A percentile compares a stretch with the other conserved stretches of the same genome.
phyloP scores from a whole-genome alignment of 23 tunicate species.

The Trididemnum miniatum region DNA sequence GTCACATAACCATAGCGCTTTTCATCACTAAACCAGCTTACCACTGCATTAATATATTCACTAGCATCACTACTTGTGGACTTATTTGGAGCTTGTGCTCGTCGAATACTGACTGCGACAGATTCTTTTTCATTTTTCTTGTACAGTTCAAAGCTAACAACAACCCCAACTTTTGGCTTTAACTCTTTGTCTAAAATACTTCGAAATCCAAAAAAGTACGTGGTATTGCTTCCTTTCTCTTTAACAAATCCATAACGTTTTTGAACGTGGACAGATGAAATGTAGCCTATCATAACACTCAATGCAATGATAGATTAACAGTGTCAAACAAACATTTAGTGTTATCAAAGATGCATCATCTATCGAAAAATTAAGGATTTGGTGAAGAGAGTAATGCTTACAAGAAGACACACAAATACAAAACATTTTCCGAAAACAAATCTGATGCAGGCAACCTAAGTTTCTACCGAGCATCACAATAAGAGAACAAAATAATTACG shows the following conservation, averaged over 20 bases:
- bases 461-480: too few species aligned
- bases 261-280: conserved; percentile 22
- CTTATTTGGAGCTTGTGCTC: not conserved
- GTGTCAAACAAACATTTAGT: too few species aligned
- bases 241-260: conserved; percentile 28
- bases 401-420: too few species aligned
- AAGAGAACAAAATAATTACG: too few species aligned
- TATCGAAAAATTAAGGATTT: too few species aligned
- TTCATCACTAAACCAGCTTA: conserved; percentile 29
- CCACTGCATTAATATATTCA: conserved; percentile 24
- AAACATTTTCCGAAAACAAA: too few species aligned
- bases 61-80: not conserved
- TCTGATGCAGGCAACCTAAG: too few species aligned
- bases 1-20: conserved; percentile 60
- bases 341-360: too few species aligned
- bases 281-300: conserved; percentile 9
- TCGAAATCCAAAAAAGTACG: conserved; percentile 28
- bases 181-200: conserved; percentile 17
- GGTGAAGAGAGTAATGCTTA: too few species aligned
- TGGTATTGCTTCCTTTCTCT: conserved; percentile 1
- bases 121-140: conserved; percentile 3
- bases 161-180: not conserved
- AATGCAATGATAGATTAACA: too few species aligned
- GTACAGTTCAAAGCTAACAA: conserved; percentile 31
- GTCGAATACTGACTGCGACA: conserved; percentile 42